A percentile compares a stretch with the other conserved stretches of the same genome.
Evolutionary conservation across 2,888 invertebrate genomes (phyloP).

Genomic region (Amblyjoppa fuscipennis): DNA sequence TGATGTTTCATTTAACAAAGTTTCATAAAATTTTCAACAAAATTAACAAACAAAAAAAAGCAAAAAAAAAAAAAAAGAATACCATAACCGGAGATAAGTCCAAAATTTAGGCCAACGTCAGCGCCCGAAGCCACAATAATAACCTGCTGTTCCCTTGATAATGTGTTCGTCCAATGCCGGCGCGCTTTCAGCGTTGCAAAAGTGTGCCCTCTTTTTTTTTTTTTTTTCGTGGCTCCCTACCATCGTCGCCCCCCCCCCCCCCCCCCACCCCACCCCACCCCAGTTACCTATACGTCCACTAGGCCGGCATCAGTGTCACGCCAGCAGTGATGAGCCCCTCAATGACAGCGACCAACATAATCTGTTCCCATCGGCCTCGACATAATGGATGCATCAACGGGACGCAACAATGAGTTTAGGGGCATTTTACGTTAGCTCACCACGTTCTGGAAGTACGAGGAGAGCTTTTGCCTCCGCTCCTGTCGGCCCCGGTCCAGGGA

Average conservation of each 20-base stretch:
- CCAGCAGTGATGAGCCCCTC: conserved; percentile 80
- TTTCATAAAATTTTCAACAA: too few relatives aligned
- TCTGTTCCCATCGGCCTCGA: conserved; percentile 83
- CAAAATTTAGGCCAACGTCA: too few relatives aligned
- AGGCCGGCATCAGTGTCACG: conserved; percentile 80
- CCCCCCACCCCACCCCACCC: not conserved
- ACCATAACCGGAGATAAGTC: too few relatives aligned
- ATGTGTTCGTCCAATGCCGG: conserved; percentile 81
- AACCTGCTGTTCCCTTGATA: conserved; percentile 69
- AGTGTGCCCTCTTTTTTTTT: conserved; percentile 33
- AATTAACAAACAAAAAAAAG: too few relatives aligned
- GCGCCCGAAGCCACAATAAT: conserved; percentile 37
- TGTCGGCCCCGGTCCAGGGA: conserved; percentile 27
- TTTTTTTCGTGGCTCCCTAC: conserved; percentile 45
- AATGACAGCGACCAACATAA: conserved; percentile 83
- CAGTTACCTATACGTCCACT: conserved; percentile 33
- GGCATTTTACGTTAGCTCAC: conserved; percentile 74
- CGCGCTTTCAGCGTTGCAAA: conserved; percentile 64
- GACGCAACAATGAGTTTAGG: conserved; percentile 76
- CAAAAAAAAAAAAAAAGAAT: too few relatives aligned
- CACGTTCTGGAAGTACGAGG: conserved; percentile 44
- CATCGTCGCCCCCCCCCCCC: not conserved
- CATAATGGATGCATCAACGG: conserved; percentile 82
- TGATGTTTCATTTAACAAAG: too few relatives aligned
- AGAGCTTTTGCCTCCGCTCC: conserved; percentile 20